phyloP scores from a whole-genome alignment of 1,140 invertebrate species.

The Leptoteleia sp. region DNA sequence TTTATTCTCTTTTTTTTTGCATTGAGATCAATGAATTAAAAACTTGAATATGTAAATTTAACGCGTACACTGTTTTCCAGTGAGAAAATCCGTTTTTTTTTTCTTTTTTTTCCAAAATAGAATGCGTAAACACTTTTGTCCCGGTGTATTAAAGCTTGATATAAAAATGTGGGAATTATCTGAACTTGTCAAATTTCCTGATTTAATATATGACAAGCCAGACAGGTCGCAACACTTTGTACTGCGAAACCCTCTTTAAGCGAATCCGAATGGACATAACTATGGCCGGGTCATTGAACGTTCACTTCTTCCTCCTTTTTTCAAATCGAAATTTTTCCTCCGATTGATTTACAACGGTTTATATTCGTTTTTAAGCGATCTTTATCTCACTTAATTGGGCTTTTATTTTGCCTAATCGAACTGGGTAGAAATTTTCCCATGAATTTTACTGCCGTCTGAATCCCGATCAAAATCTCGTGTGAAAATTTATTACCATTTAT shows the following conservation, averaged over 20 bases:
- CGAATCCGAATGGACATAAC: slow-evolving; percentile 19
- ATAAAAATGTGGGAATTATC: slow-evolving; percentile 7
- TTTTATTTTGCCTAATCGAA: slow-evolving; percentile 7
- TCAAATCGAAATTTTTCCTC: slow-evolving; percentile 31
- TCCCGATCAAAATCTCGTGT: background rate
- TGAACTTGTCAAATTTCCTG: slow-evolving; percentile 21
- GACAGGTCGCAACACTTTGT: slow-evolving; percentile 17
- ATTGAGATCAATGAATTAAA: too few relatives aligned
- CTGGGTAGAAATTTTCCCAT: slow-evolving; percentile 30
- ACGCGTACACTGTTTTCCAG: background rate
- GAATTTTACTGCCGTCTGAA: background rate
- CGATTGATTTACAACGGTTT: slow-evolving; percentile 34
- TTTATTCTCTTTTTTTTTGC: too few relatives aligned
- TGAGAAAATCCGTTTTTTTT: too few relatives aligned
- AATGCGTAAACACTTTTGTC: slow-evolving; percentile 22
- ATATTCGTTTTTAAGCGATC: slow-evolving; percentile 20
- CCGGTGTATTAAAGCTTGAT: background rate
- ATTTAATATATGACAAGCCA: slow-evolving; percentile 34
- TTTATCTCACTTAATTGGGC: slow-evolving; percentile 13
- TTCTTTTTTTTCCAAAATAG: too few relatives aligned
- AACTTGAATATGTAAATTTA: too few relatives aligned
- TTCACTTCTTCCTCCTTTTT: slow-evolving; percentile 8
- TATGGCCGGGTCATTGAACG: slow-evolving; percentile 15
- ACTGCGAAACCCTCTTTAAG: slow-evolving; percentile 22
- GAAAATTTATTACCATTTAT: slow-evolving; percentile 2